Conservation (phyloP, 2,113 vertebrate species). For the Carassius auratus region DNA sequence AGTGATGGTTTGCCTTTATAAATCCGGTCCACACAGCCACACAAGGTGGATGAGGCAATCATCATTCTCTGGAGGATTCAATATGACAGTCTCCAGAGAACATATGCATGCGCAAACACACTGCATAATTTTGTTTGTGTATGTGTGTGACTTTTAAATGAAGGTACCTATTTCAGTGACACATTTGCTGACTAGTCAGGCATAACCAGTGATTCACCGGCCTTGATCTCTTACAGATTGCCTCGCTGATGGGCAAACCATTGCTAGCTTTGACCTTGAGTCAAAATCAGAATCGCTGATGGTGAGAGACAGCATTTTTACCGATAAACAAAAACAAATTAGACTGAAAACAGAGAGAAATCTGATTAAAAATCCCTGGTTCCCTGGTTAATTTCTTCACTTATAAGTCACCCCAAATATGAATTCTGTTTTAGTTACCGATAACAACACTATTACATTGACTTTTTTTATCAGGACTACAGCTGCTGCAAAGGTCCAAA, state of each 20-base stretch:
- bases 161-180: conserved; percentile 41
- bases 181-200: conserved; percentile 54
- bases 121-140: conserved; percentile 31
- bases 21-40: conserved; percentile 25
- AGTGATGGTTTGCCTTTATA: conserved; percentile 27
- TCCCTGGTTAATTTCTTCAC: not conserved
- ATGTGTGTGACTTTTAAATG: conserved; percentile 23
- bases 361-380: not conserved
- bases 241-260: conserved; percentile 29
- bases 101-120: conserved; percentile 28
- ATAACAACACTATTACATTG: no score
- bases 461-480: not conserved
- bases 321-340: conserved; percentile 1
- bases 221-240: conserved; percentile 44
- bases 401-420: not conserved
- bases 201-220: conserved; percentile 43
- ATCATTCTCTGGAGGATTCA: conserved; percentile 21
- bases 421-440: not conserved
- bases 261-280: conserved; percentile 25
- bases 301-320: not conserved
- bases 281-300: conserved; percentile 28
- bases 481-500: not conserved
- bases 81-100: conserved; percentile 7
- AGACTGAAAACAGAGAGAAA: not conserved
- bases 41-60: conserved; percentile 32